phyloP scores from a whole-genome alignment of 2,888 invertebrate genomes.

The Flabesymbios commensalis region DNA sequence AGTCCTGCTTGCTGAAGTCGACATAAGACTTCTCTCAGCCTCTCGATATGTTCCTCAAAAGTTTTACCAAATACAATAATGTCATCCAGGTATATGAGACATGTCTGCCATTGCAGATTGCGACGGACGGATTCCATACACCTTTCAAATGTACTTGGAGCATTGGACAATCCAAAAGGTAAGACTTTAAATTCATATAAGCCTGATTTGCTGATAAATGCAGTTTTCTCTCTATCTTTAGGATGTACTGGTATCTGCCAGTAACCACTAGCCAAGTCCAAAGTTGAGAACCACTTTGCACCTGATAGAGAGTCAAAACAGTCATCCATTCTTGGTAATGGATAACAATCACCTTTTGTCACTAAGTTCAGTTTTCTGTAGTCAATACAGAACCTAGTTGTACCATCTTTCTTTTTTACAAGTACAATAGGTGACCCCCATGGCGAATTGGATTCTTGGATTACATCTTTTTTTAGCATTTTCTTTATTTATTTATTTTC shows the following conservation, averaged over 20 bases:
- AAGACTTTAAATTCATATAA: slow-evolving; percentile 9
- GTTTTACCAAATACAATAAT: slow-evolving; percentile 16
- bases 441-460: slow-evolving; percentile 8
- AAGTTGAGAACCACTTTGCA: slow-evolving; percentile 26
- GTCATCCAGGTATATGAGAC: slow-evolving; percentile 21
- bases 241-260: slow-evolving; percentile 33
- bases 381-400: slow-evolving; percentile 28
- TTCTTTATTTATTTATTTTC: too few relatives aligned
- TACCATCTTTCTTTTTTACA: slow-evolving; percentile 25
- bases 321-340: slow-evolving; percentile 23
- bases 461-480: slow-evolving; percentile 5
- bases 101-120: not conserved
- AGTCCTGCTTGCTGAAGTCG: not conserved
- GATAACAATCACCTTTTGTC: slow-evolving; percentile 30
- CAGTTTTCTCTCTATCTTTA: slow-evolving; percentile 15
- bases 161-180: slow-evolving; percentile 11
- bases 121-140: slow-evolving; percentile 6
- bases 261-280: slow-evolving; percentile 37
- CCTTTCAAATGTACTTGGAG: slow-evolving; percentile 15
- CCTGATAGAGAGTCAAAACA: slow-evolving; percentile 33
- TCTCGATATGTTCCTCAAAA: slow-evolving; percentile 1
- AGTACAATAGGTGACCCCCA: slow-evolving; percentile 20
- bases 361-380: slow-evolving; percentile 25
- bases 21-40: not conserved
- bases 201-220: slow-evolving; percentile 8